A percentile compares a stretch with the other conserved stretches of the same genome.
phyloP scores from a whole-genome alignment of 2,113 vertebrate genomes.

The Electrona antarctica region DNA sequence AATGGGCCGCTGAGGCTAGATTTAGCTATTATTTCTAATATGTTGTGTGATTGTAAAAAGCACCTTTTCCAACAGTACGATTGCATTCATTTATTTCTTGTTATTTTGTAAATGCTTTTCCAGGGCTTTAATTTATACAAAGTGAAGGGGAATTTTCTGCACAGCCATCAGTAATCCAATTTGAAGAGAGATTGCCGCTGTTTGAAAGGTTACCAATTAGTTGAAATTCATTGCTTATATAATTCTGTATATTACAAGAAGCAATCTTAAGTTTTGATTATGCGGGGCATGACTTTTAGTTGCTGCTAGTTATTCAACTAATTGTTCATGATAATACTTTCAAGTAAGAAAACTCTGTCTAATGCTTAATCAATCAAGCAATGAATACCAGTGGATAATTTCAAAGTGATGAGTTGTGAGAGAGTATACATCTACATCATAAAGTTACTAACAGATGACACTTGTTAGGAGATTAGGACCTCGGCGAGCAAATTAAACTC shows the following conservation, averaged over 20 bases:
- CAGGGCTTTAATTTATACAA: slow-evolving; percentile 76
- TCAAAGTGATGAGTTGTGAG: slow-evolving; percentile 56
- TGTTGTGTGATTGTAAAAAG: slow-evolving; percentile 77
- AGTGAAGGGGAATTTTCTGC: slow-evolving; percentile 68
- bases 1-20: slow-evolving; percentile 65
- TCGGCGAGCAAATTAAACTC: slow-evolving; percentile 55
- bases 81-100: slow-evolving; percentile 83
- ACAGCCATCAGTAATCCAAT: slow-evolving; percentile 72
- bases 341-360: slow-evolving; percentile 32
- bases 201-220: slow-evolving; percentile 67
- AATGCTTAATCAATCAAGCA: slow-evolving; percentile 49
- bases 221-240: slow-evolving; percentile 66
- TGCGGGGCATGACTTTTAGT: slow-evolving; percentile 38
- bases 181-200: slow-evolving; percentile 62
- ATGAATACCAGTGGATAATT: slow-evolving; percentile 32
- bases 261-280: slow-evolving; percentile 64
- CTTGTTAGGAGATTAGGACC: slow-evolving; percentile 56
- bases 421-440: slow-evolving; percentile 48
- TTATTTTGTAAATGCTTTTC: slow-evolving; percentile 79
- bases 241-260: slow-evolving; percentile 65
- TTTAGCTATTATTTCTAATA: slow-evolving; percentile 81
- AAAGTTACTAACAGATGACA: slow-evolving; percentile 52
- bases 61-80: slow-evolving; percentile 75
- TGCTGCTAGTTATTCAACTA: slow-evolving; percentile 43
- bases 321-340: slow-evolving; percentile 47